Percentiles rank a stretch among this genome's conserved stretches.
These are phyloP conservation scores for Himalopsyche japonica DNA, from an alignment of 2,888 invertebrate genomes.

Conservation along the genomic window DNA sequence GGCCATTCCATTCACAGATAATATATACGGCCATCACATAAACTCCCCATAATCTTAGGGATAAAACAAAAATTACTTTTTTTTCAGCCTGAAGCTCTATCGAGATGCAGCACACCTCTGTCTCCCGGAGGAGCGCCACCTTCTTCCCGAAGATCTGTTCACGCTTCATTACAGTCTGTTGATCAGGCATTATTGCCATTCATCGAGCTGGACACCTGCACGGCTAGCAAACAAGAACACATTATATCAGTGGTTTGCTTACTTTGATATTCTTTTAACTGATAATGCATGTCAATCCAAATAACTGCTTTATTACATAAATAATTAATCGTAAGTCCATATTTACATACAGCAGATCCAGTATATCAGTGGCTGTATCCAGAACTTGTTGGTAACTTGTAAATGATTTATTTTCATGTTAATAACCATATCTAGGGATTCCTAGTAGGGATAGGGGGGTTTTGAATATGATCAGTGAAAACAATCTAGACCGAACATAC, in stretches of 20 bases:
- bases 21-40: too few relatives aligned
- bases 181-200: slow-evolving; percentile 66
- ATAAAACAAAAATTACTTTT: neutral
- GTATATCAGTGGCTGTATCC: neutral
- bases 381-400: neutral
- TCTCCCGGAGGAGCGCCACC: slow-evolving; percentile 67
- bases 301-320: neutral
- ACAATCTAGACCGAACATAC: too few relatives aligned
- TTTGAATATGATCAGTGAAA: too few relatives aligned
- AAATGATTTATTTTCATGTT: neutral
- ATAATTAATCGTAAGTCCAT: neutral
- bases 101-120: slow-evolving; percentile 82
- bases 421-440: too few relatives aligned
- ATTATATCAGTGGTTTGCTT: slow-evolving; percentile 76
- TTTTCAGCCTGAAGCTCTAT: slow-evolving; percentile 76
- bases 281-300: slow-evolving; percentile 4
- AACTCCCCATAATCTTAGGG: too few relatives aligned
- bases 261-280: neutral
- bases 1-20: too few relatives aligned
- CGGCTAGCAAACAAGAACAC: slow-evolving; percentile 86
- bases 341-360: neutral
- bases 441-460: too few relatives aligned
- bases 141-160: slow-evolving; percentile 53
- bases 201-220: slow-evolving; percentile 81
- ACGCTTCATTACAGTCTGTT: slow-evolving; percentile 52